These are phyloP conservation scores for Romanogobio albipinnatus DNA, from an alignment of 2,113 vertebrate species.

Conservation along the genomic window DNA sequence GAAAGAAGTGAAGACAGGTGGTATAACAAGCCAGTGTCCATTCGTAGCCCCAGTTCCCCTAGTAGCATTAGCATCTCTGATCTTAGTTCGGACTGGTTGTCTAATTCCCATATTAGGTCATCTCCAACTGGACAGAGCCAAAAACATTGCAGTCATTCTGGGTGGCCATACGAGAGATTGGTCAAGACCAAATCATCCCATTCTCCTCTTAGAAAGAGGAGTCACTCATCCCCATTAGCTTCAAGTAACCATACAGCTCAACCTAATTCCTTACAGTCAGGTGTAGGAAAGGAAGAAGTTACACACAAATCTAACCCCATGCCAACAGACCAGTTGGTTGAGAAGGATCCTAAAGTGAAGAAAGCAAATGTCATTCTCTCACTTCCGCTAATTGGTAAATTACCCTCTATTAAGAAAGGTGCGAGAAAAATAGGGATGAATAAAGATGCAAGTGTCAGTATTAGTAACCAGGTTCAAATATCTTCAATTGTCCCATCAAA, in stretches of 20 bases:
- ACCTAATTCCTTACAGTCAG: constrained; percentile 6
- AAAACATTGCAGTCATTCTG: constrained; percentile 23
- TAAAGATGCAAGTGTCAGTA: constrained; percentile 36
- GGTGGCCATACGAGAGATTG: constrained; percentile 21
- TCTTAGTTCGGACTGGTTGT: constrained; percentile 73
- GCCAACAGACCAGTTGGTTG: constrained; percentile 29
- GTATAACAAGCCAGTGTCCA: constrained; percentile 64
- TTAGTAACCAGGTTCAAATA: constrained; percentile 23
- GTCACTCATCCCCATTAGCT: constrained; percentile 40
- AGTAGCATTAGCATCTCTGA: constrained; percentile 74
- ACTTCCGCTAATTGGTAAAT: constrained; percentile 79
- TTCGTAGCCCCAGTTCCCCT: constrained; percentile 68
- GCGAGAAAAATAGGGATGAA: constrained; percentile 54
- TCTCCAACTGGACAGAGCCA: constrained; percentile 29
- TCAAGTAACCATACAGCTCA: constrained; percentile 20
- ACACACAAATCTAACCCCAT: constrained; percentile 32
- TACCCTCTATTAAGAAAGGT: constrained; percentile 72
- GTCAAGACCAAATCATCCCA: constrained; percentile 18
- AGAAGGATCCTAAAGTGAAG: constrained; percentile 45
- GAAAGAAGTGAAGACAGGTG: constrained; percentile 38
- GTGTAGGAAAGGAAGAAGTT: constrained; percentile 11
- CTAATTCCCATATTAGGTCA: constrained; percentile 27
- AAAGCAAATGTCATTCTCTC: constrained; percentile 62
- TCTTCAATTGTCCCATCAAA: constrained; percentile 7
- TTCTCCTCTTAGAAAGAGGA: constrained; percentile 50